Conservation (phyloP, 2,888 invertebrate species). For the Watsonalla binaria region DNA sequence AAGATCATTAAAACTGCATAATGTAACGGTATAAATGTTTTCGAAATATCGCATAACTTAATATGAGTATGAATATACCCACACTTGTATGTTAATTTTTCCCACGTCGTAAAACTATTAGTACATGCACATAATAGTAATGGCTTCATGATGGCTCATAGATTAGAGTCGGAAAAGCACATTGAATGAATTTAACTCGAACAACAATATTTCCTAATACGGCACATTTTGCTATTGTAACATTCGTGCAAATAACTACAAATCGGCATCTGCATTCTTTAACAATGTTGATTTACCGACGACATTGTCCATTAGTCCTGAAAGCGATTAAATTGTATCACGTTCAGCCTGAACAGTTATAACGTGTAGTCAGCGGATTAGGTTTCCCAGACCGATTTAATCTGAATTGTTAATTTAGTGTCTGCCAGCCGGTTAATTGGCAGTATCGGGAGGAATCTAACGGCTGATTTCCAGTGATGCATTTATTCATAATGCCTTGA, state of each 20-base stretch:
- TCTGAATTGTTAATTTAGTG: slow-evolving; percentile 68
- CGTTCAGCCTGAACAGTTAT: slow-evolving; percentile 35
- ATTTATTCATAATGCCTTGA: slow-evolving; percentile 53
- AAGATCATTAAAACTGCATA: not conserved
- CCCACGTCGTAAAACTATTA: slow-evolving; percentile 1
- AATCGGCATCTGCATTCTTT: slow-evolving; percentile 25
- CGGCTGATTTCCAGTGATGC: slow-evolving; percentile 32
- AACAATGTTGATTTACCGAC: slow-evolving; percentile 33
- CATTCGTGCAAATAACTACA: slow-evolving; percentile 25
- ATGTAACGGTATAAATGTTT: not conserved
- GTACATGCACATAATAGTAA: not conserved
- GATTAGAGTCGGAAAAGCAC: not conserved
- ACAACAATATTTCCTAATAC: slow-evolving; percentile 7
- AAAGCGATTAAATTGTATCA: slow-evolving; percentile 42
- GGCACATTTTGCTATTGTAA: slow-evolving; percentile 18
- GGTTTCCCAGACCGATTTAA: slow-evolving; percentile 52
- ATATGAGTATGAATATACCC: not conserved
- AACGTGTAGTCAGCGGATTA: slow-evolving; percentile 21
- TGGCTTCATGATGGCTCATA: slow-evolving; percentile 2
- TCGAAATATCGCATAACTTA: not conserved
- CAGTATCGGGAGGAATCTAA: slow-evolving; percentile 39
- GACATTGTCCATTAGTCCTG: slow-evolving; percentile 45
- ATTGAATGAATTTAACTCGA: slow-evolving; percentile 3
- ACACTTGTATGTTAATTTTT: slow-evolving; percentile 3
- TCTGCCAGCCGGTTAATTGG: slow-evolving; percentile 59